Evolutionary conservation across 2,113 vertebrate species (phyloP), one percentile per base, ranked within the genome.

Genomic region (Chloropsis cyanopogon): DNA sequence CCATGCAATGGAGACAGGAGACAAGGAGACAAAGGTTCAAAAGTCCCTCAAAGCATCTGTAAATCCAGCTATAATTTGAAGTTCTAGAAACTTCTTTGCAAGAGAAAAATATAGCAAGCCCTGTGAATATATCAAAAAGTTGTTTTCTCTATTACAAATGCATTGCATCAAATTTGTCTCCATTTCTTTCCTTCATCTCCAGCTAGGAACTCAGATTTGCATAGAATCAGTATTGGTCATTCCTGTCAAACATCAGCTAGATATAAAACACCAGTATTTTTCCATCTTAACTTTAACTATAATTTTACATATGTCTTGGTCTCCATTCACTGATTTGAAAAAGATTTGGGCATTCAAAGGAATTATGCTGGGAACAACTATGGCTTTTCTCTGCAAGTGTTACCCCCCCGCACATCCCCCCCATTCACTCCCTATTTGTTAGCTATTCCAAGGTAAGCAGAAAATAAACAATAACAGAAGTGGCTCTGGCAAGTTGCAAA

Each of bases 201-300:
- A 79, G 31, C 39, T 83, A 75, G 33, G 56, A 92, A 91, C 63
- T 84, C 44, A 49, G 50, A 61, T 80, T 70, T 92, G 39, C 80
- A 31, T 8, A 80, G 41, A 90, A 77, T 80, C 63, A 80, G 90
- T 84, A 72, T 39, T 63, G 10, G 31, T 63, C 66, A 46, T 88
- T 94, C 79, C 75, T 93, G 75, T 71, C 64, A 94, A 93, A 87
- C 85, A 82, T 10, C 82, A 68, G 61, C 44, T 66, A 81, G 64
- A 86, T 53, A 46, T 53, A 88, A 60, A 64, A 68, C 14, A 64
- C 3, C 18, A 91, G 18, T 28, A 53, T 92, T 84, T 90, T 89
- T 91, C 21, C 12, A 28, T 61, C 57, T 50, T 26, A 59, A 11
- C 31, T 94, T 91, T 65, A 89, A 71, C 76, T 82, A 61, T 72